Percentiles rank a stretch among this genome's conserved stretches.
Evolutionary conservation across 2,888 invertebrate species (phyloP).

Genomic region (Ischnura elegans): DNA sequence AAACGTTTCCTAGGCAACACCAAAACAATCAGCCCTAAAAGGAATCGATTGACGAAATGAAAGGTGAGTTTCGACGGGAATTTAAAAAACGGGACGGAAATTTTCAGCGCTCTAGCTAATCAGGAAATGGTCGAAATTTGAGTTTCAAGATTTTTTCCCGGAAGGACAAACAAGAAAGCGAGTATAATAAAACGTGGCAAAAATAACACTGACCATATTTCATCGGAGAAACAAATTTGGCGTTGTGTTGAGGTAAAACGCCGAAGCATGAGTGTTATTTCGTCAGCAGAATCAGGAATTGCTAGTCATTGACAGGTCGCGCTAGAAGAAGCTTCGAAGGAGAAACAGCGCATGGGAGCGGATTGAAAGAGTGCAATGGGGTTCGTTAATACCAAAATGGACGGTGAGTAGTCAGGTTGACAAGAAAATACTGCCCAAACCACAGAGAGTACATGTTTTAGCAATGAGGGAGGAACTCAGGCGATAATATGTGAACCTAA

Average conservation of each 20-base stretch:
- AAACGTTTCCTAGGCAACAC: too few relatives aligned
- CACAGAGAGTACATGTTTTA: neutral
- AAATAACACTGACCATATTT: neutral
- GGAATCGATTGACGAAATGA: too few relatives aligned
- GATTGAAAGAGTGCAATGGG: neutral
- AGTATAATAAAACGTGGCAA: too few relatives aligned
- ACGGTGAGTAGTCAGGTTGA: neutral
- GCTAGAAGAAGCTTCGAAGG: neutral
- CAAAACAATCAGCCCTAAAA: too few relatives aligned
- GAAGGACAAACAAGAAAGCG: too few relatives aligned
- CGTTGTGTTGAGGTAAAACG: neutral
- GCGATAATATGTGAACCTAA: neutral
- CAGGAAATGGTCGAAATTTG: too few relatives aligned
- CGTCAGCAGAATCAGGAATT: neutral
- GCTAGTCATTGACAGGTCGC: neutral
- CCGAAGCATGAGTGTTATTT: neutral
- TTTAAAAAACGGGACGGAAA: too few relatives aligned
- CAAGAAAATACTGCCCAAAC: neutral
- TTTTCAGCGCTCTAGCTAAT: too few relatives aligned
- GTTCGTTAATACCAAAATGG: neutral
- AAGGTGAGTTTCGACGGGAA: too few relatives aligned
- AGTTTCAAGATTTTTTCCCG: too few relatives aligned
- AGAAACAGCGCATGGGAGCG: neutral
- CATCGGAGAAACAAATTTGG: neutral
- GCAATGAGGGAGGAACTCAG: neutral